Evolutionary conservation across 2,888 invertebrate species (phyloP), one percentile per base, ranked within the genome.

Genomic region (Tribolium freemani): DNA sequence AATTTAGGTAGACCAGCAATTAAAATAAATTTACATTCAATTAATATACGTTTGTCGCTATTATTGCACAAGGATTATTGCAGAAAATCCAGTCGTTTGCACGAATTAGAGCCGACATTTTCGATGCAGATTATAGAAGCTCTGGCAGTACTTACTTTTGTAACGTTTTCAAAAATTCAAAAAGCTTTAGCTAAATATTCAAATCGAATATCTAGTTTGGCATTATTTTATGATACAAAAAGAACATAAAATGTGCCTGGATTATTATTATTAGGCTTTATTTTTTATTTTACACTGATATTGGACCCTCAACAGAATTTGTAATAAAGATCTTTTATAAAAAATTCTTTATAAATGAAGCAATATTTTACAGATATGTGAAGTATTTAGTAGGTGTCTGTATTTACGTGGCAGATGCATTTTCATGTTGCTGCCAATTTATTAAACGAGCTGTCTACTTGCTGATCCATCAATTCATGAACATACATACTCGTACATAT

Each of bases 21-120:
- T 20, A 8, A 26, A 53, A 53, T 16, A 26, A 53, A 53, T 53
- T 53, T 53, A 53, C 53, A 26, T 53, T 20, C 16, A 53, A 53
- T 53, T 53, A 53, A 53, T 26, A 38, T n/a, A 38, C 38, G 38
- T 1, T 48, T 16, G 11, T 6, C n/a, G 11, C 48, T 48, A 48
- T 45, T 45, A 45, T 48, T 48, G 11, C 5, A n/a, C 31, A 1
- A 38, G 9, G 31, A 38, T 9, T 48, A 13, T 48, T 10, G 16
- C 11, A 48, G 48, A 48, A 48, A 45, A 16, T n/a, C 5, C 11
- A 48, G 48, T 48, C 48, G 8, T 11, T 16, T 48, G 48, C 48
- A n/a, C 11, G 3, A 48, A 48, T 48, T 48, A 16, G 11, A 11
- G 10, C n/a, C 11, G 16, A 48, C 3, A 48, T 16, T 48, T 48